Percentiles rank a stretch among this genome's conserved stretches.
Conservation (phyloP, 1,140 invertebrate species). For the fruit fly (Drosophila melanogaster) region DNA sequence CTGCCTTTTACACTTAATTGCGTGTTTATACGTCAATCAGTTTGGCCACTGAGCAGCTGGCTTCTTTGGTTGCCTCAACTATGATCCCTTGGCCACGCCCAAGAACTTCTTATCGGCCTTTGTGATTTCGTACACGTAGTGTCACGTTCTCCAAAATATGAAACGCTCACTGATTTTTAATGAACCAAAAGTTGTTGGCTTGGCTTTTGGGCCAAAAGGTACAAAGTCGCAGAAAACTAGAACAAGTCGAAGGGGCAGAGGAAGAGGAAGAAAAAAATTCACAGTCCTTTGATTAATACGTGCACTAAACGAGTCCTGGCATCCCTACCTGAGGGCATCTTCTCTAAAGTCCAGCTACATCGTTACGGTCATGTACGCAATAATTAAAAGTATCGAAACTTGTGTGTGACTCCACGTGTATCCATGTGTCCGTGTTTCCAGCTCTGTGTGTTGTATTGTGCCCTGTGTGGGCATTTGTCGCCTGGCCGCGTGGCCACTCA, state of each 20-base stretch:
- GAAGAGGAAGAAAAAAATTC: conserved; percentile 53
- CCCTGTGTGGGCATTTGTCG: conserved; percentile 70
- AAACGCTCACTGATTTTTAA: conserved; percentile 83
- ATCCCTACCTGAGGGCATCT: conserved; percentile 35
- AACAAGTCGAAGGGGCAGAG: conserved; percentile 25
- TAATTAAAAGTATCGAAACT: conserved; percentile 83
- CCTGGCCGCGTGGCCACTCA: conserved; percentile 70
- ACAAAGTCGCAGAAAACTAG: conserved; percentile 44
- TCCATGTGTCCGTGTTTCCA: conserved; percentile 23
- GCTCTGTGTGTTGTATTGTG: conserved; percentile 17
- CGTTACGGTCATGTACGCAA: conserved; percentile 82
- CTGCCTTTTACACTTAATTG: conserved; percentile 68
- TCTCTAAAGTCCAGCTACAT: conserved; percentile 74
- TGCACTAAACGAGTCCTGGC: conserved; percentile 62
- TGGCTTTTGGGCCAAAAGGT: conserved; percentile 33
- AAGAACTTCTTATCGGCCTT: conserved; percentile 15
- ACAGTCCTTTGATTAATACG: conserved; percentile 74
- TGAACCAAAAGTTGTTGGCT: conserved; percentile 69
- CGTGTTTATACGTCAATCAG: conserved; percentile 79
- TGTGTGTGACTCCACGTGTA: conserved; percentile 37
- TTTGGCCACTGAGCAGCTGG: conserved; percentile 36
- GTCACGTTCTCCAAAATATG: conserved; percentile 83
- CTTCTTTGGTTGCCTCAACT: conserved; percentile 42
- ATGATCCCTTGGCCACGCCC: conserved; percentile 37
- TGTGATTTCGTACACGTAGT: conserved; percentile 65